phyloP scores from a whole-genome alignment of 2,113 vertebrate species.

The Colossoma macropomum region DNA sequence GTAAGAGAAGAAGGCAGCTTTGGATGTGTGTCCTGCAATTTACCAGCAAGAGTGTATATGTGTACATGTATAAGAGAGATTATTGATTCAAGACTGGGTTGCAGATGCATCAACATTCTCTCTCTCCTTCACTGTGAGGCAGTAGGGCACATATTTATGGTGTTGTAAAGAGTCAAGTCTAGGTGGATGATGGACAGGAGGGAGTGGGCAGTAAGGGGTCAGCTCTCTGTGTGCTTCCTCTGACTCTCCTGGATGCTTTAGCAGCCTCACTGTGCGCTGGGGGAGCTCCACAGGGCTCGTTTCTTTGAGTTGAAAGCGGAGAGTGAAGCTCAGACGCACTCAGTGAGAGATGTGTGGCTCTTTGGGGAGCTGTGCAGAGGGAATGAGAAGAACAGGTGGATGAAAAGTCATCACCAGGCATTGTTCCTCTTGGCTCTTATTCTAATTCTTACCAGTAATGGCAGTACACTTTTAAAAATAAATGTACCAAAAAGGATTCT shows the following conservation, averaged over 20 bases:
- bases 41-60: neutral
- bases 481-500: neutral
- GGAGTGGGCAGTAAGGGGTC: slow-evolving; percentile 36
- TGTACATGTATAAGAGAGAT: neutral
- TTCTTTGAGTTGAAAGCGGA: slow-evolving; percentile 45
- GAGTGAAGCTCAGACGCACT: slow-evolving; percentile 39
- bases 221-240: slow-evolving; percentile 35
- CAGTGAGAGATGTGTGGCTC: slow-evolving; percentile 42
- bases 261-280: slow-evolving; percentile 24
- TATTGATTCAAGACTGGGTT: neutral
- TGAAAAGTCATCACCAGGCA: slow-evolving; percentile 4
- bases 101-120: slow-evolving; percentile 32
- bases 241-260: slow-evolving; percentile 43
- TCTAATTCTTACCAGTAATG: neutral
- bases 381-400: slow-evolving; percentile 56
- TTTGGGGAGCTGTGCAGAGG: slow-evolving; percentile 38
- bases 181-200: slow-evolving; percentile 44
- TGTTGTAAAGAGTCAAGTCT: slow-evolving; percentile 47
- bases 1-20: neutral
- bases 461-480: neutral
- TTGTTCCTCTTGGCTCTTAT: slow-evolving; percentile 23
- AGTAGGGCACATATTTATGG: slow-evolving; percentile 44
- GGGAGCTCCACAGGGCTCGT: slow-evolving; percentile 43
- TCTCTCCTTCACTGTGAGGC: slow-evolving; percentile 44
- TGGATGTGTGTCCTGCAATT: neutral